phyloP scores from a whole-genome alignment of 2,797 vertebrate genomes.

The Tapirus indicus region DNA sequence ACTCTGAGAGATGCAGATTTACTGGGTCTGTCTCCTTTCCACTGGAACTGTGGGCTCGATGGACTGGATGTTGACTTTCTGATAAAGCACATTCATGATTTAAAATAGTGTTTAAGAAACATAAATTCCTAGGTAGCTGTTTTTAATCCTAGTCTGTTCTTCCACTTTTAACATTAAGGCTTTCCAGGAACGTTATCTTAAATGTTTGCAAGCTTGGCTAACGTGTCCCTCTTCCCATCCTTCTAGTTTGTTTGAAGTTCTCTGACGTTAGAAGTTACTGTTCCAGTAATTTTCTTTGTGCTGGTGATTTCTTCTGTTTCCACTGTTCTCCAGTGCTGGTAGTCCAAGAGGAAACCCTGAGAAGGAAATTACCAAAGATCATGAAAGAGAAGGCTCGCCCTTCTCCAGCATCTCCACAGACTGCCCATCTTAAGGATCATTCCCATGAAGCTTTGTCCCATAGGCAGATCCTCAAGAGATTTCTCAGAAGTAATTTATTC shows the following conservation, averaged over 20 bases:
- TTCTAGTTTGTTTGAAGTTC: constrained; percentile 8
- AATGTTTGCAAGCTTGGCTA: neutral
- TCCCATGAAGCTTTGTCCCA: neutral
- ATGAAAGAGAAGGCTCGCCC: neutral
- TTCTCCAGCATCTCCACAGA: no score
- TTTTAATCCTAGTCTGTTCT: neutral
- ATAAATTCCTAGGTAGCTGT: neutral
- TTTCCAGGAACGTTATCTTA: constrained; percentile 27
- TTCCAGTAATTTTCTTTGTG: neutral
- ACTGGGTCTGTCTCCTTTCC: neutral
- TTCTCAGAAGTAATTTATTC: neutral
- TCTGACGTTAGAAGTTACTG: neutral
- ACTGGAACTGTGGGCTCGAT: neutral
- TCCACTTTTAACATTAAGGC: neutral
- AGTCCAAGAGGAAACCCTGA: neutral
- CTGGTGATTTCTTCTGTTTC: neutral
- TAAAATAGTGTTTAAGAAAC: neutral
- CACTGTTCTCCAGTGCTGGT: neutral
- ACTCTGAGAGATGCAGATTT: neutral
- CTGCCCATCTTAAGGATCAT: neutral
- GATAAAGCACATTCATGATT: neutral
- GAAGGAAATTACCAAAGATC: neutral
- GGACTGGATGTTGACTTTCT: neutral
- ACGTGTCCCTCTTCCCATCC: neutral
- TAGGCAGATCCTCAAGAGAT: neutral